Evolutionary conservation across 2,113 vertebrate genomes (phyloP).

Genomic region (Nycticebus coucang): DNA sequence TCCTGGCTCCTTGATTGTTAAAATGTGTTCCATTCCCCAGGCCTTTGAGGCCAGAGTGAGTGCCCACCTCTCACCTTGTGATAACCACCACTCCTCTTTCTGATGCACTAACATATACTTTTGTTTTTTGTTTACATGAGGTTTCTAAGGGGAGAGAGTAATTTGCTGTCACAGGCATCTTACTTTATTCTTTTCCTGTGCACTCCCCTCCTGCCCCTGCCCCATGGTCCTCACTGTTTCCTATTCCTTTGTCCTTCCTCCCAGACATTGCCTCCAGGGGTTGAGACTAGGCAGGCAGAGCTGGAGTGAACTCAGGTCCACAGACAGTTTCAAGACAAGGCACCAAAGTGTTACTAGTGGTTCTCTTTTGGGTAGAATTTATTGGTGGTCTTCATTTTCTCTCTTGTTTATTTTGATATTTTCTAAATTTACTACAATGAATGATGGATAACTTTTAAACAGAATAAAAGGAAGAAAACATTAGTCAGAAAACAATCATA

Average conservation of each 20-base stretch:
- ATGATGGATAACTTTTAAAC: not conserved
- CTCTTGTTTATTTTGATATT: constrained; percentile 28
- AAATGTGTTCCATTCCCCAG: not conserved
- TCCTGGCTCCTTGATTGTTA: not conserved
- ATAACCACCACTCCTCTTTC: not conserved
- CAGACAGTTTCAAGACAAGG: not conserved
- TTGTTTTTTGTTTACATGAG: not conserved
- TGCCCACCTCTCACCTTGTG: not conserved
- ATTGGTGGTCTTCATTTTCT: constrained; percentile 2
- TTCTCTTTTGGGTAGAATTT: not conserved
- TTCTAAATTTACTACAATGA: constrained; percentile 32
- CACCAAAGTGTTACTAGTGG: not conserved
- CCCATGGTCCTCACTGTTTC: not conserved
- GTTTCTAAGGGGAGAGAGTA: not conserved
- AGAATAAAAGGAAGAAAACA: not conserved
- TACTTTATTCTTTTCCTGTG: not conserved
- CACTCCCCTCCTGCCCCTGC: not conserved
- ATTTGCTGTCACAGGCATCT: not conserved
- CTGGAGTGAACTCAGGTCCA: not conserved
- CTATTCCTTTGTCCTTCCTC: not conserved
- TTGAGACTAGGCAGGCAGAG: not conserved
- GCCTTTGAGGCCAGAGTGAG: not conserved
- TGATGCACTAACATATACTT: not conserved
- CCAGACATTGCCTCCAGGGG: not conserved
- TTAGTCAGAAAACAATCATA: constrained; percentile 21